Base-by-base conservation (phyloP, 1,140 invertebrate genomes). In the Idris sp. region DNA sequence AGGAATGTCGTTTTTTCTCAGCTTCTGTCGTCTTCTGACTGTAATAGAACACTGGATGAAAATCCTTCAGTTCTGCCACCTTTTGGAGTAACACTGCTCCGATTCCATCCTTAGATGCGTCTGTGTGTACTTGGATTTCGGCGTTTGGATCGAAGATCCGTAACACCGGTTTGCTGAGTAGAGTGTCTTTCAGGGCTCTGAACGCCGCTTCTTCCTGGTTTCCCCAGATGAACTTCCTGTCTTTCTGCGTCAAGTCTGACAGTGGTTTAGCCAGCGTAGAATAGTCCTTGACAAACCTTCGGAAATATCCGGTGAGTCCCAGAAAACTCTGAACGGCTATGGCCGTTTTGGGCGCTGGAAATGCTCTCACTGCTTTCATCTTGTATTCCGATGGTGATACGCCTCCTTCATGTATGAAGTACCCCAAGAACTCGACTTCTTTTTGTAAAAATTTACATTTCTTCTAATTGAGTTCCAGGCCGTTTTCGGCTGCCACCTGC, bases 381-480 rank as follows among this genome's bases (percentile, higher is more conserved):
- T 41, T 41, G 4, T 7, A 2, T 10, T 9, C 13, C 1, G 38
- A 2, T 10, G 38, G 38, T 3, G 8, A 22, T 2, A 40, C 18
- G 1, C 9, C 10, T 0, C 18, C 38, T 10, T 22, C 8, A 5
- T 10, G 9, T 1, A 40, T 8, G 4, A 40, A 11, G 10, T 40
- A 11, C 1, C 38, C 38, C 3, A 40, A 7, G 11, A 22, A 40
- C n/a, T 40, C 38, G 4, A 40, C 10, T 2, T 4, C 3, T 1
- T 13, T 22, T 8, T 40, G 38, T 5, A 40, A 11, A 40, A 40
- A 40, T 22, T 22, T n/a, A 10, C 38, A 40, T 11, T 38, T 53
- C 36, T 38, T n/a, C n/a, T n/a, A n/a, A n/a, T n/a, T n/a, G n/a
- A n/a, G n/a, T n/a, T n/a, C n/a, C n/a, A n/a, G n/a, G n/a, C n/a